Evolutionary conservation across 2,888 invertebrate genomes (phyloP), one percentile per base, ranked within the genome.

Genomic region (Sminthurides aquaticus): DNA sequence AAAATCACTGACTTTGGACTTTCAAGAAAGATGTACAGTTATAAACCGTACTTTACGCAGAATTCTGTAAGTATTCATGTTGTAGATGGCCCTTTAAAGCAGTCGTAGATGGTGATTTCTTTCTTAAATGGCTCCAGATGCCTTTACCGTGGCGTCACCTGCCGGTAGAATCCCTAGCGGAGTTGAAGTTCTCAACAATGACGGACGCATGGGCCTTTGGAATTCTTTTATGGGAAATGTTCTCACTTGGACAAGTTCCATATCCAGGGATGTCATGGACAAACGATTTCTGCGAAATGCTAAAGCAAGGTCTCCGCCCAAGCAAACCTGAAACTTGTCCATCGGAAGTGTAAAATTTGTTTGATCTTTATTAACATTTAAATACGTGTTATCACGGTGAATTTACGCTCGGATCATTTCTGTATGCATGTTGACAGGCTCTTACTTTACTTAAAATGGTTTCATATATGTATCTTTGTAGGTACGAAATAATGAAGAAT

Each of bases 1-100:
- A 58, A 59, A 54, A 64, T 64, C 11, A 64, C 64, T 8, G 64
- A 64, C 55, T 64, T 64, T 59, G 64, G 64, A n/a, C 55, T 64
- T 1, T 58, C 64, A 2, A 28, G 64, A n/a, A 58, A 64, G 24
- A 20, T 64, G 43, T 64, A 59, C 48, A 52, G 55, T 25, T 64
- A 64, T 54, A 25, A 25, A 20, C 24, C 54, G 15, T 64, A 64
- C 24, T 22, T 59, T 1, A 64, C 34, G 27, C 49, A 8, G 34
- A 49, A 54, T 27, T 8, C 52, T 29, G 64, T 59, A 34, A 20
- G 57, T 5, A 29, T 24, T 26, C 20, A 57, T 15, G 3, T 57
- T 11, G 5, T 8, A n/a, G 8, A 25, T 25, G 28, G 24, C 5
- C 8, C 5, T 54, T 20, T 54, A 8, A 54, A 18, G 26, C 26